Conservation (phyloP, 1,140 invertebrate species). For the Leptinotarsa defecta region DNA sequence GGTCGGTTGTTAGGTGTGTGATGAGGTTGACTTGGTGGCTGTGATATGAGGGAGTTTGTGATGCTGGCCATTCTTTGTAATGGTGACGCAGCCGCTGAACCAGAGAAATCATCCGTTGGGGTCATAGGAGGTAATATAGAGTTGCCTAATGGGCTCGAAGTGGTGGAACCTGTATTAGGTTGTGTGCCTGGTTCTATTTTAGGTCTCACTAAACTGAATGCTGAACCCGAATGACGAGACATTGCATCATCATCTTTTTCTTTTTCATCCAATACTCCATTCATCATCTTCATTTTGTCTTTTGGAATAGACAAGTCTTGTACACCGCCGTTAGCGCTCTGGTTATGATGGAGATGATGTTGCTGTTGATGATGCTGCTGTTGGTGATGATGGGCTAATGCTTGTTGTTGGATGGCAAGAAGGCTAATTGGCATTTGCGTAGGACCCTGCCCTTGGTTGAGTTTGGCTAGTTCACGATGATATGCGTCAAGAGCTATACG, state of each 20-base stretch:
- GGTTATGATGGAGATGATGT: slow-evolving; percentile 60
- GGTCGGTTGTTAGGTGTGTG: slow-evolving; percentile 82
- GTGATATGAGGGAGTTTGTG: slow-evolving; percentile 93
- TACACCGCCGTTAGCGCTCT: slow-evolving; percentile 65
- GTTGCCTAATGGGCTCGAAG: slow-evolving; percentile 79
- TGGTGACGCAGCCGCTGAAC: slow-evolving; percentile 82
- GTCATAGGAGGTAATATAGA: slow-evolving; percentile 80
- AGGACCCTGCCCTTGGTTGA: slow-evolving; percentile 69
- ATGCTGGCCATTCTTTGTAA: slow-evolving; percentile 97
- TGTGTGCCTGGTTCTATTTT: slow-evolving; percentile 72
- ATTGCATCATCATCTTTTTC: slow-evolving; percentile 68
- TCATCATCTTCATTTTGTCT: slow-evolving; percentile 72
- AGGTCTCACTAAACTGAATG: slow-evolving; percentile 81
- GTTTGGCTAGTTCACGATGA: slow-evolving; percentile 85
- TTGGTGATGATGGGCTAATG: slow-evolving; percentile 63
- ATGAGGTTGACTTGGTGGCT: slow-evolving; percentile 81
- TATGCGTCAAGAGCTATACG: slow-evolving; percentile 89
- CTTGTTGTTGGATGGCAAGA: slow-evolving; percentile 75
- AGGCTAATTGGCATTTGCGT: slow-evolving; percentile 66
- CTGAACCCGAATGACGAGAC: slow-evolving; percentile 76
- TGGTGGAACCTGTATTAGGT: slow-evolving; percentile 66
- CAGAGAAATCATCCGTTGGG: slow-evolving; percentile 77
- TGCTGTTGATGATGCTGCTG: slow-evolving; percentile 64
- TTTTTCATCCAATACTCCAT: slow-evolving; percentile 63
- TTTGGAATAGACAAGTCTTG: slow-evolving; percentile 87